These are phyloP conservation scores for Bimastos eiseni DNA, from an alignment of 2,888 invertebrate genomes.

Conservation along the genomic window DNA sequence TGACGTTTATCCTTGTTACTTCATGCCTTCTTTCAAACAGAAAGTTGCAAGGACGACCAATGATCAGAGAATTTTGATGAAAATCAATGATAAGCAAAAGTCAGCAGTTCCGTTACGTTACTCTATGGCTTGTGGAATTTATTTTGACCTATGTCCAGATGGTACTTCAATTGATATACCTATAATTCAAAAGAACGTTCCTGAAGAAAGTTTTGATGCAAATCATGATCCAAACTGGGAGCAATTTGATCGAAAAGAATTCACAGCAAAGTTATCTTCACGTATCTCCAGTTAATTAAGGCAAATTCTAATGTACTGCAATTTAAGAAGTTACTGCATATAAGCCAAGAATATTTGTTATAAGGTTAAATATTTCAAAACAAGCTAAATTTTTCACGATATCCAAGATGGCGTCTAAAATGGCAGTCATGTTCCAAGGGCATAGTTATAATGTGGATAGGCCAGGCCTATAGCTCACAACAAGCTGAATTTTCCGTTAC, in stretches of 20 bases:
- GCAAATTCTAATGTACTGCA: background rate
- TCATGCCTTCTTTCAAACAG: background rate
- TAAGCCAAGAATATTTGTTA: too few relatives aligned
- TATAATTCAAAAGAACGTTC: background rate
- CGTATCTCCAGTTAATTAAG: background rate
- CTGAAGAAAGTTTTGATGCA: background rate
- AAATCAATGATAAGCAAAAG: background rate
- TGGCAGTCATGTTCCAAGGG: too few relatives aligned
- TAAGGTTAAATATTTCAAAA: too few relatives aligned
- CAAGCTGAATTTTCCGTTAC: too few relatives aligned
- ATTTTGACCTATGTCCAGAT: background rate
- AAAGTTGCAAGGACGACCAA: background rate
- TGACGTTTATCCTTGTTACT: background rate
- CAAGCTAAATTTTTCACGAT: too few relatives aligned
- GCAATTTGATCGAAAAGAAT: background rate
- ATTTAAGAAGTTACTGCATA: too few relatives aligned
- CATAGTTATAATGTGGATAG: too few relatives aligned
- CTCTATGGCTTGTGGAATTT: background rate
- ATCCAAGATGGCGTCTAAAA: too few relatives aligned
- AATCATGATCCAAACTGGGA: too few relatives aligned
- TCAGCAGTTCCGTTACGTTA: background rate
- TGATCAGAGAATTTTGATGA: background rate
- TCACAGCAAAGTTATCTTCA: background rate
- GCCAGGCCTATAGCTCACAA: too few relatives aligned
- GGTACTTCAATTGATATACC: background rate